phyloP scores from a whole-genome alignment of 2,888 invertebrate genomes.

The Agrotis puta region DNA sequence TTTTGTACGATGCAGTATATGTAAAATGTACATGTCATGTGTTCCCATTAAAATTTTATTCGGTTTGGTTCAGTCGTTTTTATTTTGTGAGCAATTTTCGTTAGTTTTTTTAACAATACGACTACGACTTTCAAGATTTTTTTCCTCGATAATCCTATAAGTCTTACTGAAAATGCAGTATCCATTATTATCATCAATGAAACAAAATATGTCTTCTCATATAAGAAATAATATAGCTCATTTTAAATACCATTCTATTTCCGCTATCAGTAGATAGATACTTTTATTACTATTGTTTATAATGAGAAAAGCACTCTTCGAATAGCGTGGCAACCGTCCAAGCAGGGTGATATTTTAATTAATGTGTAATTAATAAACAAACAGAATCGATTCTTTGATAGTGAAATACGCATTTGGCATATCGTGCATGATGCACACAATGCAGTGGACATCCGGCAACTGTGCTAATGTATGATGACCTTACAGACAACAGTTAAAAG shows the following conservation, averaged over 20 bases:
- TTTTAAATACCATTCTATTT: slow-evolving; percentile 45
- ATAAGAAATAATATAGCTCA: slow-evolving; percentile 46
- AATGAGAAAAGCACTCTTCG: slow-evolving; percentile 62
- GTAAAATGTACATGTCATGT: no score
- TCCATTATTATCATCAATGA: no score
- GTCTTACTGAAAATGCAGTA: not conserved
- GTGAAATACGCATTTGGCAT: slow-evolving; percentile 74
- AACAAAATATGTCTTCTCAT: not conserved
- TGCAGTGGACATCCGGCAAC: slow-evolving; percentile 72
- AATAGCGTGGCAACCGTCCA: slow-evolving; percentile 79
- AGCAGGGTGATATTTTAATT: slow-evolving; percentile 74
- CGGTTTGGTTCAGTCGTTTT: no score
- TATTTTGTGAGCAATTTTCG: no score
- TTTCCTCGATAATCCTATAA: no score
- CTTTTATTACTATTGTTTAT: slow-evolving; percentile 64
- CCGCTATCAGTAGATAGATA: slow-evolving; percentile 5
- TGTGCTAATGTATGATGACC: slow-evolving; percentile 78
- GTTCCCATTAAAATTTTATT: no score
- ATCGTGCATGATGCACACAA: slow-evolving; percentile 59
- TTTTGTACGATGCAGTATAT: no score
- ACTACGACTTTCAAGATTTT: no score
- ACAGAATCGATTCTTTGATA: slow-evolving; percentile 71
- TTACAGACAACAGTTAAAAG: slow-evolving; percentile 85
- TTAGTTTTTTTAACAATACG: no score
- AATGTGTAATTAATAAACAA: slow-evolving; percentile 76